Percentiles rank a stretch among this genome's conserved stretches.
These are phyloP conservation scores for Pelecanoides urinatrix DNA, from an alignment of 2,113 vertebrate species.

Conservation along the genomic window DNA sequence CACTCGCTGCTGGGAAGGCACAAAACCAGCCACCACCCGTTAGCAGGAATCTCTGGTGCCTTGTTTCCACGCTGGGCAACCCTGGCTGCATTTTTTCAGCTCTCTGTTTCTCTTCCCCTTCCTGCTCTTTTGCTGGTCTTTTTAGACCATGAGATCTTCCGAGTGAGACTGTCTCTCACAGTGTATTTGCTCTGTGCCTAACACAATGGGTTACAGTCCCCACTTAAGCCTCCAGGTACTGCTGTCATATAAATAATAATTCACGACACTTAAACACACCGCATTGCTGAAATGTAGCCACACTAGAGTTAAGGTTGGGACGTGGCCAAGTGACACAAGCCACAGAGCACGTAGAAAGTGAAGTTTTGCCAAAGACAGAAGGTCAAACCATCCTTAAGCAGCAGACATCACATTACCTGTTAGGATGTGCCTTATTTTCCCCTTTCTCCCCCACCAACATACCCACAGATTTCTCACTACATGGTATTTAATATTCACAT, in stretches of 20 bases:
- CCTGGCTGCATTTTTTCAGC: neutral
- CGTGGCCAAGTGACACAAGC: neutral
- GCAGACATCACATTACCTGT: neutral
- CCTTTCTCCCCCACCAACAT: neutral
- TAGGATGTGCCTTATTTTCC: neutral
- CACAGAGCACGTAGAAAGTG: neutral
- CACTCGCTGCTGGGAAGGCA: neutral
- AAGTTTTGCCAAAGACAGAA: neutral
- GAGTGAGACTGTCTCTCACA: neutral
- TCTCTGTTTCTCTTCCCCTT: neutral
- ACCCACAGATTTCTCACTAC: neutral
- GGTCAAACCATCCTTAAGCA: neutral
- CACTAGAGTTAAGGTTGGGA: neutral
- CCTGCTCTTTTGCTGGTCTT: neutral
- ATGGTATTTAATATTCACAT: neutral
- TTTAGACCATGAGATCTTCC: neutral
- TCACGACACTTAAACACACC: neutral
- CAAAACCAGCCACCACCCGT: neutral
- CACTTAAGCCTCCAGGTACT: neutral
- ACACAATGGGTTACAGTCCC: neutral
- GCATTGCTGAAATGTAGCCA: neutral
- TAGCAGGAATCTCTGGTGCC: neutral
- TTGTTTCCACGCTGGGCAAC: accelerated
- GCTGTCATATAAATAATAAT: neutral
- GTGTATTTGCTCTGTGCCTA: neutral